phyloP scores from a whole-genome alignment of 2,113 vertebrate genomes.

The Poeciliopsis prolifica region DNA sequence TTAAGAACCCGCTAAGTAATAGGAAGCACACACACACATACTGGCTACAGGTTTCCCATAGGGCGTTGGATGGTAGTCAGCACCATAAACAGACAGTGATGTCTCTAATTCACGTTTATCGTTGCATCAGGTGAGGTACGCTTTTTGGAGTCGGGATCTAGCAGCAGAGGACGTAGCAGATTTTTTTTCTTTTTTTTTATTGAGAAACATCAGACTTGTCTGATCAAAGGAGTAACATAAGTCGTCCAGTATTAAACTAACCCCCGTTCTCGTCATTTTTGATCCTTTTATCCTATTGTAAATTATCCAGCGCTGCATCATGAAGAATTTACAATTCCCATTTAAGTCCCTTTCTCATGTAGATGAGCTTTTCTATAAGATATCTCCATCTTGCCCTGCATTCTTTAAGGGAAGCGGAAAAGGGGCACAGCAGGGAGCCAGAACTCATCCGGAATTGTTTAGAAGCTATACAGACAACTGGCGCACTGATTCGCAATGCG shows the following conservation, averaged over 20 bases:
- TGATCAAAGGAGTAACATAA: constrained; percentile 50
- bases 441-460: constrained; percentile 33
- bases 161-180: constrained; percentile 30
- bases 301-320: background rate
- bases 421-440: constrained; percentile 25
- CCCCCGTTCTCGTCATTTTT: constrained; percentile 32
- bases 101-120: constrained; percentile 14
- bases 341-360: constrained; percentile 25
- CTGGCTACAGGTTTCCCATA: constrained; percentile 32
- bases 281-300: constrained; percentile 27
- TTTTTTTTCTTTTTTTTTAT: constrained; percentile 12
- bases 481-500: constrained; percentile 16
- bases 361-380: constrained; percentile 33
- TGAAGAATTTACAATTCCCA: constrained; percentile 33
- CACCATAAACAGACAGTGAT: constrained; percentile 30
- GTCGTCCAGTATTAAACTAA: constrained; percentile 40
- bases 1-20: constrained; percentile 56
- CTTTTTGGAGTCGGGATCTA: constrained; percentile 12
- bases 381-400: constrained; percentile 11
- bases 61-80: constrained; percentile 37
- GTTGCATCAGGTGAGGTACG: constrained; percentile 15
- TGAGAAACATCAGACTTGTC: constrained; percentile 48
- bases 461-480: constrained; percentile 28
- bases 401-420: constrained; percentile 29
- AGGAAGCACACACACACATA: constrained; percentile 65